Percentiles rank a stretch among this genome's conserved stretches.
phyloP scores from a whole-genome alignment of 35 echinoderm and acorn worm species.

The Ptychodera flava region DNA sequence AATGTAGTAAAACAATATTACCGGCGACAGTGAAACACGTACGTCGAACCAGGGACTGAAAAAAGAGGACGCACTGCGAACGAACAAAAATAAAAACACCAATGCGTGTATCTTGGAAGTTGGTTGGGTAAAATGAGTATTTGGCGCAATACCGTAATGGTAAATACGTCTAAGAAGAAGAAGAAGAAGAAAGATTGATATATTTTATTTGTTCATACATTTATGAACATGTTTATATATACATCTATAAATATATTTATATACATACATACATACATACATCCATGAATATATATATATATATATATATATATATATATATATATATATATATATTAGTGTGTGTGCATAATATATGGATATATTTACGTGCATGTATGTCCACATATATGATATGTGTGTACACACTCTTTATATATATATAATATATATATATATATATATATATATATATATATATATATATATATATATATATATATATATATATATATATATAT shows the following conservation, averaged over 20 bases:
- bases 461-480: neutral
- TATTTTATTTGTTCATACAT: too few relatives aligned
- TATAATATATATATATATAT: neutral
- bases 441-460: neutral
- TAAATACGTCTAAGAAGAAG: too few relatives aligned
- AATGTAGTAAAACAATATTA: too few relatives aligned
- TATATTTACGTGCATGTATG: neutral
- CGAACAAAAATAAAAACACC: too few relatives aligned
- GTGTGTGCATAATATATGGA: neutral
- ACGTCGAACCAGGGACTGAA: too few relatives aligned
- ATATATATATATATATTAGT: neutral
- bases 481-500: neutral
- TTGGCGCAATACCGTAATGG: too few relatives aligned
- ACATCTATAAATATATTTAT: neutral
- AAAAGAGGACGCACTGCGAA: too few relatives aligned
- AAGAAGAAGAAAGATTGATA: too few relatives aligned
- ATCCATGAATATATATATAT: neutral
- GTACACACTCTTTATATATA: too few relatives aligned
- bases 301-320: neutral
- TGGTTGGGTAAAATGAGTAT: too few relatives aligned
- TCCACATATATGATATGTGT: neutral
- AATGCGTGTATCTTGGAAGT: too few relatives aligned
- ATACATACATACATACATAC: neutral
- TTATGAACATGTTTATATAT: neutral
- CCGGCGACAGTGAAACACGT: too few relatives aligned